These are phyloP conservation scores for Octopus bimaculoides DNA, from an alignment of 1,140 invertebrate species.

Conservation along the genomic window DNA sequence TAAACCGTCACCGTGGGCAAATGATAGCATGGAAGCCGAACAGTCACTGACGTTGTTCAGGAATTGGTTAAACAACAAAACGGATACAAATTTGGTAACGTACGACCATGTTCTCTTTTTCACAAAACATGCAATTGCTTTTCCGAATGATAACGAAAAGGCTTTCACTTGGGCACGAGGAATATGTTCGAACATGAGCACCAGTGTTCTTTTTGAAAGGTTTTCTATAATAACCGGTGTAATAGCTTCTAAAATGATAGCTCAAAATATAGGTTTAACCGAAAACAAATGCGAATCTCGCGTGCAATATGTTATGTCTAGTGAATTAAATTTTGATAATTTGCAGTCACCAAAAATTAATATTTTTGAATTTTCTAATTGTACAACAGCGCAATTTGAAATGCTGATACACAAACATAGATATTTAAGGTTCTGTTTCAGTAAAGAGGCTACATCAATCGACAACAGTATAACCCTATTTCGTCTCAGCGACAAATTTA, in stretches of 20 bases:
- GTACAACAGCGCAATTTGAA: not conserved
- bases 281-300: not conserved
- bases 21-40: not conserved
- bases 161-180: not conserved
- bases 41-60: not conserved
- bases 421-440: not conserved
- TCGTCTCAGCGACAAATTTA: not conserved
- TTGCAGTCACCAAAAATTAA: not conserved
- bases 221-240: not conserved
- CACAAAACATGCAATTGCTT: not conserved
- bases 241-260: not conserved
- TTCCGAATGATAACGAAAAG: not conserved
- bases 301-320: not conserved
- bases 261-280: not conserved
- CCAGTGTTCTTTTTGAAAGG: not conserved
- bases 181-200: not conserved
- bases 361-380: not conserved
- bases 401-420: not conserved
- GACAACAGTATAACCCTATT: not conserved
- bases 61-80: not conserved
- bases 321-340: not conserved
- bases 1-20: not conserved
- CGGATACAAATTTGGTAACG: not conserved
- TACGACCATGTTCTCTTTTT: not conserved
- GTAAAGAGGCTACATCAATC: not conserved